Conservation (phyloP, 2,797 vertebrate species). For the Neosilurus mollespiculum region DNA sequence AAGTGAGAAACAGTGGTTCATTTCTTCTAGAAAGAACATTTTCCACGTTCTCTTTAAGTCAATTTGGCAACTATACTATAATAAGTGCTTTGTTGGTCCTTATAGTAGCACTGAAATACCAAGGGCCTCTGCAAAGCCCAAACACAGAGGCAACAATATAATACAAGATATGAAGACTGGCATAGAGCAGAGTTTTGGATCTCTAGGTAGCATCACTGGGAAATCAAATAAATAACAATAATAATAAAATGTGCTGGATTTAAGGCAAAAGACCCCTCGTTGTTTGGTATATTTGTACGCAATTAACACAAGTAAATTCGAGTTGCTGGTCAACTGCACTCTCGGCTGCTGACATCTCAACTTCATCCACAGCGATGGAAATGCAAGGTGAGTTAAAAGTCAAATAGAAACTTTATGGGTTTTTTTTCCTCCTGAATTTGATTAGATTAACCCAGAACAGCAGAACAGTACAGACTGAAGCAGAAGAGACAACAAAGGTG, state of each 20-base stretch:
- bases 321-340: conserved; percentile 14
- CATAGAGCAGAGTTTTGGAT: conserved; percentile 20
- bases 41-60: conserved; percentile 16
- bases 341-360: conserved; percentile 61
- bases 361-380: conserved; percentile 20
- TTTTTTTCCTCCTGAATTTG: background rate
- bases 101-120: conserved; percentile 67
- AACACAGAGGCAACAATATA: conserved; percentile 22
- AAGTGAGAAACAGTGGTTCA: conserved; percentile 63
- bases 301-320: conserved; percentile 51
- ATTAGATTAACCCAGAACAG: conserved; percentile 7
- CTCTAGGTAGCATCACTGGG: conserved; percentile 73
- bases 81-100: conserved; percentile 75
- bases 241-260: conserved; percentile 66
- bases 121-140: conserved; percentile 32
- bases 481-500: conserved; percentile 53
- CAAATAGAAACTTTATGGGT: background rate
- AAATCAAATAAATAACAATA: conserved; percentile 35
- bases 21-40: conserved; percentile 47
- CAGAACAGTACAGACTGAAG: conserved; percentile 45
- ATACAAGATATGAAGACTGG: conserved; percentile 32
- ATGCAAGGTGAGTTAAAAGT: conserved; percentile 6
- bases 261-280: conserved; percentile 71
- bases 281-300: conserved; percentile 32
- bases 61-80: conserved; percentile 53